Evolutionary conservation across 2,888 invertebrate species (phyloP).

Genomic region (Asteroscopus sphinx): DNA sequence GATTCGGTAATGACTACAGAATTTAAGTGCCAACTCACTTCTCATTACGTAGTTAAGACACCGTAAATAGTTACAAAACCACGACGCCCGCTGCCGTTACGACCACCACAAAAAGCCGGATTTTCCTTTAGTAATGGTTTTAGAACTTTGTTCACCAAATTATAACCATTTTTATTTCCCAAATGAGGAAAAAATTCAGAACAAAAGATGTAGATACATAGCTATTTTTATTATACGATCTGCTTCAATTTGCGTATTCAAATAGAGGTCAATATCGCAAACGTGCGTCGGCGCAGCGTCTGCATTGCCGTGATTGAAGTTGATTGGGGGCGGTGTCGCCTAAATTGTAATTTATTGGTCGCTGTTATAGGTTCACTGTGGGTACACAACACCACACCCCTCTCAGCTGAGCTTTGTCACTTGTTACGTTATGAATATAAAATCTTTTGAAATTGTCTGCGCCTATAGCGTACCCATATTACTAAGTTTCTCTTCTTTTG

Average conservation of each 20-base stretch:
- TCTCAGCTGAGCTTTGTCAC: constrained; percentile 3
- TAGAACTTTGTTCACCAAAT: neutral
- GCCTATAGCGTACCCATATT: neutral
- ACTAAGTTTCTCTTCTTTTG: too few relatives aligned
- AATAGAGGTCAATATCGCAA: constrained; percentile 53
- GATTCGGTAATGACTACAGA: too few relatives aligned
- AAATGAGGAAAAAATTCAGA: neutral
- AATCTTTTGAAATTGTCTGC: neutral
- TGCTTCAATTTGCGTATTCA: constrained; percentile 7
- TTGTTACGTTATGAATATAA: neutral
- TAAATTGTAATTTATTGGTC: constrained; percentile 66
- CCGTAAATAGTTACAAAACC: neutral
- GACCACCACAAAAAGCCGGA: constrained; percentile 2
- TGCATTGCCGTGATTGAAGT: constrained; percentile 67
- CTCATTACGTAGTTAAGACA: neutral
- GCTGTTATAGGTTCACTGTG: constrained; percentile 49
- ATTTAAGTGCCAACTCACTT: neutral
- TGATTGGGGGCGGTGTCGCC: constrained; percentile 69
- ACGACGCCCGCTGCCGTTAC: constrained; percentile 1
- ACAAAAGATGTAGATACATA: neutral
- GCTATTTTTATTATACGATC: neutral
- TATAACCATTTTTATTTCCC: neutral
- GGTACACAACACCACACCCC: constrained; percentile 64
- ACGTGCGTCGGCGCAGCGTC: constrained; percentile 58
- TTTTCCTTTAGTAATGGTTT: constrained; percentile 3